Base-by-base conservation (phyloP, 2,113 vertebrate species). In the Damaliscus lunatus region DNA sequence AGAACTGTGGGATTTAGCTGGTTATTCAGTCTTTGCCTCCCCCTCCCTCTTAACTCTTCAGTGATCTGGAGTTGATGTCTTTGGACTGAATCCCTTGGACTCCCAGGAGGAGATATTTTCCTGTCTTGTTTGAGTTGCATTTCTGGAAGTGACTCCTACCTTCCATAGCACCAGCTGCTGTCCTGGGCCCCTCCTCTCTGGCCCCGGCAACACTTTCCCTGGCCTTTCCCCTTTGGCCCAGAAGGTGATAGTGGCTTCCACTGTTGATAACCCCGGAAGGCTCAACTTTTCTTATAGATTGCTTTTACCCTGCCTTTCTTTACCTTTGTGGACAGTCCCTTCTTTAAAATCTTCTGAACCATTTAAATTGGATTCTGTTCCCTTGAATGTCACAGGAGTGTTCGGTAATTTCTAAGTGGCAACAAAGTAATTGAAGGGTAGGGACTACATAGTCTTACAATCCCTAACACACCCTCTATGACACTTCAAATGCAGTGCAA, bases 401-500 rank as follows among this genome's bases (percentile, higher is more conserved):
- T 52, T 74, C 82, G 21, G 60, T 74, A 94, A 88, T 48, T 86
- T 88, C 86, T 86, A 88, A 98, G 57, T 48, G 40, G 36, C 4
- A 9, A 62, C 25, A 82, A 94, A 67, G 85, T 27, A 59, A 64
- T 59, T 36, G 52, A 97, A 96, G 13, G 29, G 6, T 59, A 89
- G 52, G 15, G 36, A 48, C 12, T 84, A 2, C 19, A 3, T 14
- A 14, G 14, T 80, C 21, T 96, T 57, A 80, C 3, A 71, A 82
- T 80, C 15, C 17, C 74, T 82, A 29, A 31, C 93, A 53, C 84
- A 77, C 21, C 3, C 50, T 77, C 53, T 55, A 14, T 10, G 33
- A 33, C 52, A 31, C 13, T 94, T 53, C 57, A 53, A 57, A 59
- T 88, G 50, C n/a, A 46, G 27, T 31, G 6, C 17, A 64, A 40